A percentile compares a stretch with the other conserved stretches of the same genome.
These are phyloP conservation scores for Amazonetta brasiliensis DNA, from an alignment of 2,797 vertebrate genomes.

Conservation along the genomic window DNA sequence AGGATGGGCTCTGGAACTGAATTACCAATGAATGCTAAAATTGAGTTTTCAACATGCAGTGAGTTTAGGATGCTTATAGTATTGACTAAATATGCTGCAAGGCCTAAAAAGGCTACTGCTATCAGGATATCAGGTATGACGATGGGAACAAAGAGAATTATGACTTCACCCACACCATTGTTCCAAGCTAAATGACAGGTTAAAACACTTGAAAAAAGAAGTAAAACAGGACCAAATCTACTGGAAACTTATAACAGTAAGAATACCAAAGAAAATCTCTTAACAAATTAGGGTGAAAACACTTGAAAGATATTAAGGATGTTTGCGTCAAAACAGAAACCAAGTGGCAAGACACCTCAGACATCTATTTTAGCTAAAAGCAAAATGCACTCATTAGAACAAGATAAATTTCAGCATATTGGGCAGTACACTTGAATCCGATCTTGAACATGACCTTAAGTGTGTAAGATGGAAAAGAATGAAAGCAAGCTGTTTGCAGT, in stretches of 20 bases:
- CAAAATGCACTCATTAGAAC: neutral
- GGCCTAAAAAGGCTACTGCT: slow-evolving; percentile 13
- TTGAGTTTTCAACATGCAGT: neutral
- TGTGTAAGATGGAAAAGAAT: neutral
- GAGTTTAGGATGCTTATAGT: neutral
- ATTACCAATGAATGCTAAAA: neutral
- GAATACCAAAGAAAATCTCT: slow-evolving; percentile 46
- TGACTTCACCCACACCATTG: neutral
- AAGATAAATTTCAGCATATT: neutral
- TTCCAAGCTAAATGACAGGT: slow-evolving; percentile 21
- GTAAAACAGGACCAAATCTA: slow-evolving; percentile 22
- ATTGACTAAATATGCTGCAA: slow-evolving; percentile 9
- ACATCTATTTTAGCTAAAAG: neutral
- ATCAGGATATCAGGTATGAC: neutral
- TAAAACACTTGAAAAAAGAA: slow-evolving; percentile 21
- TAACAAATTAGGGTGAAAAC: slow-evolving; percentile 59
- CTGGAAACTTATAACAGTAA: neutral
- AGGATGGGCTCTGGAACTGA: neutral
- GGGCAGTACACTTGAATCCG: neutral
- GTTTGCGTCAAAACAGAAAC: neutral
- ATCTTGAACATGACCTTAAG: neutral
- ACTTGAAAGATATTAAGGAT: slow-evolving; percentile 21
- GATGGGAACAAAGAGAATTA: neutral
- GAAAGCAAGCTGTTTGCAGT: neutral
- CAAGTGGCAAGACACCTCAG: neutral